Evolutionary conservation across 2,113 vertebrate species (phyloP).

Genomic region (Sinocyclocheilus rhinocerous): DNA sequence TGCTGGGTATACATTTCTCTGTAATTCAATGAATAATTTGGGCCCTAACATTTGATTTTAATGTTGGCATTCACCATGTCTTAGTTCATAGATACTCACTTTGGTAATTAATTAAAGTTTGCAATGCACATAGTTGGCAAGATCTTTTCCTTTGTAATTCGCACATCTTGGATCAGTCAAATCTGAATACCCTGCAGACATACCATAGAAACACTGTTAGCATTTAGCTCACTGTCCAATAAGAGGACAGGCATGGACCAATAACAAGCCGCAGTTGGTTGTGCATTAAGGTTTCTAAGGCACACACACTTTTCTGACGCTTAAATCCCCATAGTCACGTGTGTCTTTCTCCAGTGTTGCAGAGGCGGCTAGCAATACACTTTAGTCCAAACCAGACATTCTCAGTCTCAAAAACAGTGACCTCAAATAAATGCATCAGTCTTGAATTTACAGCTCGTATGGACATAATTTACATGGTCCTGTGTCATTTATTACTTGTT

Average conservation of each 20-base stretch:
- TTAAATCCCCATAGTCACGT: conserved; percentile 53
- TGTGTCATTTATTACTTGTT: conserved; percentile 18
- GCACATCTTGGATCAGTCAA: not conserved
- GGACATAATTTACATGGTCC: conserved; percentile 14
- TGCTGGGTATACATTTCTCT: not conserved
- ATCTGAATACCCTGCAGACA: conserved; percentile 20
- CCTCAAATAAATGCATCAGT: conserved; percentile 25
- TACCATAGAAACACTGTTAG: conserved; percentile 21
- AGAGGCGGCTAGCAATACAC: conserved; percentile 28
- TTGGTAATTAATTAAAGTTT: not conserved
- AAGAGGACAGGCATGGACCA: conserved; percentile 21
- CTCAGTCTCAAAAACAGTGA: conserved; percentile 31
- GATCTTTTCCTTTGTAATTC: not conserved
- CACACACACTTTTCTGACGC: conserved; percentile 23
- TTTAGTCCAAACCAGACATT: conserved; percentile 30
- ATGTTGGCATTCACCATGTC: not conserved
- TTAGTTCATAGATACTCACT: not conserved
- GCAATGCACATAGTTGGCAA: not conserved
- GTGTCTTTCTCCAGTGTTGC: conserved; percentile 19
- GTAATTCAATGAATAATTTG: not conserved
- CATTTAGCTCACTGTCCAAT: conserved; percentile 34
- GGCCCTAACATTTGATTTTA: not conserved
- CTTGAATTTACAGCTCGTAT: not conserved
- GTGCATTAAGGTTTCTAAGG: conserved; percentile 32
- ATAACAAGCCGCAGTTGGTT: conserved; percentile 17